Evolutionary conservation across 2,888 invertebrate species (phyloP).

Genomic region (Salticus scenicus): DNA sequence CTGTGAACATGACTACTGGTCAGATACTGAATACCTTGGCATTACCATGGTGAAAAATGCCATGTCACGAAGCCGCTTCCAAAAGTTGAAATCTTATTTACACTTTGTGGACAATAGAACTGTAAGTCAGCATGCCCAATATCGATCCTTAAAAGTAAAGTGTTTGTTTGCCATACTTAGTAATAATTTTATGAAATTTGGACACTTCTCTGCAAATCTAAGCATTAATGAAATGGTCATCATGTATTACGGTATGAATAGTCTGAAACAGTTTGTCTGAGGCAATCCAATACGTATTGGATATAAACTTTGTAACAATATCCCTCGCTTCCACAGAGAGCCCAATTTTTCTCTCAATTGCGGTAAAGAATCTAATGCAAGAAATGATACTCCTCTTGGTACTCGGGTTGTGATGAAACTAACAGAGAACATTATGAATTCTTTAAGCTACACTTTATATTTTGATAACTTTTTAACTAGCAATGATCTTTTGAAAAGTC

Average conservation of each 20-base stretch:
- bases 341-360: conserved; percentile 31
- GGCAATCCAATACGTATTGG: conserved; percentile 28
- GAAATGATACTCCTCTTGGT: conserved; percentile 33
- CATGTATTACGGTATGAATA: conserved; percentile 31
- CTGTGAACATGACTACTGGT: conserved; percentile 27
- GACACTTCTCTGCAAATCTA: conserved; percentile 39
- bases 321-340: too few relatives aligned
- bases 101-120: conserved; percentile 23
- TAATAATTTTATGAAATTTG: conserved; percentile 32
- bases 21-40: conserved; percentile 30
- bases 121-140: conserved; percentile 1
- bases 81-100: conserved; percentile 39
- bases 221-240: conserved; percentile 45
- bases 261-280: conserved; percentile 43
- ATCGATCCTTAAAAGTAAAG: conserved; percentile 1
- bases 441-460: too few relatives aligned
- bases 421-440: conserved; percentile 36
- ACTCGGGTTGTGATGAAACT: conserved; percentile 35
- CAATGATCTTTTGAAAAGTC: conserved; percentile 21
- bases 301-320: conserved; percentile 47
- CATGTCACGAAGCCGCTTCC: conserved; percentile 17
- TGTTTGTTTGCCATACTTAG: conserved; percentile 15
- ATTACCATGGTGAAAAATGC: conserved; percentile 30
- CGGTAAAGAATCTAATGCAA: conserved; percentile 32
- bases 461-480: conserved; percentile 32